A percentile compares a stretch with the other conserved stretches of the same genome.
phyloP scores from a whole-genome alignment of 2,888 invertebrate species.

The Myathropa florea region DNA sequence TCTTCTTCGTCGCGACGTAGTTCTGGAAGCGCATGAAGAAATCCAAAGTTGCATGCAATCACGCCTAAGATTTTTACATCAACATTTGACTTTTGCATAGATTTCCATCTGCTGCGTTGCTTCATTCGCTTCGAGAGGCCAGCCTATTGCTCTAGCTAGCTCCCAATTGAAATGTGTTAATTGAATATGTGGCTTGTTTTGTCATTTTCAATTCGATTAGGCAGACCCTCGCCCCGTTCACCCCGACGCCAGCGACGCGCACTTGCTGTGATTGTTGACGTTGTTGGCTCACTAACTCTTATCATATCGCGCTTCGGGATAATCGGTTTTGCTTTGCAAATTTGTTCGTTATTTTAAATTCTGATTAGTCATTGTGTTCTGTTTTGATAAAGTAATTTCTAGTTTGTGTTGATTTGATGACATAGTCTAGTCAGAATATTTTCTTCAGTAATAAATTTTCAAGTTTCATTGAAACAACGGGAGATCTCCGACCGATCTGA shows the following conservation, averaged over 20 bases:
- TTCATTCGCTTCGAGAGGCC: neutral
- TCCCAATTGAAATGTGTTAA: neutral
- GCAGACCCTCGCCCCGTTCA: too few relatives aligned
- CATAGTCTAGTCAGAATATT: neutral
- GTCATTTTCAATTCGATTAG: neutral
- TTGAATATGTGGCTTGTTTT: neutral
- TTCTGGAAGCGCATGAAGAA: neutral
- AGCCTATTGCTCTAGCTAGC: neutral
- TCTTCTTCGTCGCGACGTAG: neutral
- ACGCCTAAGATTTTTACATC: neutral
- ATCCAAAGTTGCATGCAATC: neutral
- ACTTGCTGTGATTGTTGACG: slow-evolving; percentile 4
- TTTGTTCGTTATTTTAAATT: slow-evolving; percentile 2
- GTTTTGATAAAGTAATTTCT: neutral
- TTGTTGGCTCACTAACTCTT: neutral
- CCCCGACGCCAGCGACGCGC: neutral
- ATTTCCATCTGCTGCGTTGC: neutral
- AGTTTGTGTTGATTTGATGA: neutral
- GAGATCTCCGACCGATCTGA: too few relatives aligned
- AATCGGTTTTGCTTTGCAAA: slow-evolving; percentile 10
- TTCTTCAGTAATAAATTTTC: neutral
- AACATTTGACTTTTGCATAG: neutral
- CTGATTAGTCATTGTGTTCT: slow-evolving; percentile 27
- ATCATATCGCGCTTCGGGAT: slow-evolving; percentile 12
- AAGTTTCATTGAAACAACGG: too few relatives aligned